phyloP scores from a whole-genome alignment of 2,797 vertebrate species.

The Mormyrus proboscirostris region DNA sequence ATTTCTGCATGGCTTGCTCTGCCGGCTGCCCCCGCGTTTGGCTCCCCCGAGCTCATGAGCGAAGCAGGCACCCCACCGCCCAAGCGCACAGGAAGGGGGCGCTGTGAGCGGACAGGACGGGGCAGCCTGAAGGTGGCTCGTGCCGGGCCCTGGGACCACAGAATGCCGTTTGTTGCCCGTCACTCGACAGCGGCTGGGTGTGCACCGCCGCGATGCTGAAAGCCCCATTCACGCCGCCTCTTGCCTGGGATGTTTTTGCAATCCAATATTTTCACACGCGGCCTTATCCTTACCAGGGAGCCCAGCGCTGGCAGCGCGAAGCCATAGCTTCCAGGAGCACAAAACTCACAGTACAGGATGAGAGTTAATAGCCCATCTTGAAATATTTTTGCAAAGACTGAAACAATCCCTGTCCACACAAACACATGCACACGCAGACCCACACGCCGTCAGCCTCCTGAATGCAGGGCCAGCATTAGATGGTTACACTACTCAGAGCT shows the following conservation, averaged over 20 bases:
- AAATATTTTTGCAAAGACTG: slow-evolving; percentile 65
- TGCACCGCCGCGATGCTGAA: slow-evolving; percentile 71
- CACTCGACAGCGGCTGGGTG: slow-evolving; percentile 74
- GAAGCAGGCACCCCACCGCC: not conserved
- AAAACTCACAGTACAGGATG: slow-evolving; percentile 55
- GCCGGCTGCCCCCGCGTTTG: not conserved
- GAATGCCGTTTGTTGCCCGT: slow-evolving; percentile 88
- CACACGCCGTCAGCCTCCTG: slow-evolving; percentile 7
- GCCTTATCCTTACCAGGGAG: slow-evolving; percentile 91
- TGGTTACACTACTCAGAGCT: slow-evolving; percentile 9
- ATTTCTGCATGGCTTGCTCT: not conserved
- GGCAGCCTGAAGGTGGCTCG: slow-evolving; percentile 14
- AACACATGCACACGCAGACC: slow-evolving; percentile 12
- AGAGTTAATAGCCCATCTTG: slow-evolving; percentile 72
- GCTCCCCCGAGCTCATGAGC: not conserved
- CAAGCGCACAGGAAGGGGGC: not conserved
- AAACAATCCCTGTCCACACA: slow-evolving; percentile 8
- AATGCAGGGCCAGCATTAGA: slow-evolving; percentile 5
- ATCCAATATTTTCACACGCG: slow-evolving; percentile 99
- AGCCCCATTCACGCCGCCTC: slow-evolving; percentile 82
- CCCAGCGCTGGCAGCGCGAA: slow-evolving; percentile 77
- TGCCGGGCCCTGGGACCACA: slow-evolving; percentile 45
- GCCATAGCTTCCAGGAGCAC: slow-evolving; percentile 66
- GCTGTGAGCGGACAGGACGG: not conserved
- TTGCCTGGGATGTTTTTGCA: slow-evolving; percentile 89